Conservation (phyloP, 2,797 vertebrate genomes). For the Trachurus trachurus region DNA sequence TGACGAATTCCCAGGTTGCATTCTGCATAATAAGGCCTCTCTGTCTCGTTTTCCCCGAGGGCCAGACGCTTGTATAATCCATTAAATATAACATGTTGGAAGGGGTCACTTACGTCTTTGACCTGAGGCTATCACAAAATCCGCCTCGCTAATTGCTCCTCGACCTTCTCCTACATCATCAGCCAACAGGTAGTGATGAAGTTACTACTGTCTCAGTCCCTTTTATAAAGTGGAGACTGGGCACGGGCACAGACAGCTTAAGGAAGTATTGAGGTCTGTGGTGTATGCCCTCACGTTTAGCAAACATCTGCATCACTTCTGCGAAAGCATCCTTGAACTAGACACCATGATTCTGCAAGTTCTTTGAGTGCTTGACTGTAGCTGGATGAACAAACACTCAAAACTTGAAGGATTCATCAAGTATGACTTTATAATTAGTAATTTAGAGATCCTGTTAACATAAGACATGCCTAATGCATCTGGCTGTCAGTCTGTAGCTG, state of each 20-base stretch:
- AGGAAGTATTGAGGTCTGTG: slow-evolving; percentile 19
- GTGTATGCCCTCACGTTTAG: slow-evolving; percentile 21
- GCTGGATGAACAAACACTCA: slow-evolving; percentile 21
- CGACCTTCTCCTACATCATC: slow-evolving; percentile 26
- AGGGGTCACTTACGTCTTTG: slow-evolving; percentile 47
- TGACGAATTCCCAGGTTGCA: slow-evolving; percentile 52
- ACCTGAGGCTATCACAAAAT: slow-evolving; percentile 50
- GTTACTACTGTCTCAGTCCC: slow-evolving; percentile 15
- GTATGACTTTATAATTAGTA: slow-evolving; percentile 12
- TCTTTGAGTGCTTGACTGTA: background rate
- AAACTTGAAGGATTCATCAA: slow-evolving; percentile 26
- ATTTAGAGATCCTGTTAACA: slow-evolving; percentile 1
- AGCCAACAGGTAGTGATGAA: slow-evolving; percentile 39
- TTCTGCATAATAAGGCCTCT: slow-evolving; percentile 38
- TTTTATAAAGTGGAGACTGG: slow-evolving; percentile 20
- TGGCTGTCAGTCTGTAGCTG: slow-evolving; percentile 6
- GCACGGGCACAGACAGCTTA: background rate
- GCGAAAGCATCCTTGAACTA: slow-evolving; percentile 31
- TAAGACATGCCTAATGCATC: slow-evolving; percentile 4
- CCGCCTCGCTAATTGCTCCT: slow-evolving; percentile 55
- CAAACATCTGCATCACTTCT: slow-evolving; percentile 37
- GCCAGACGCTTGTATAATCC: slow-evolving; percentile 46
- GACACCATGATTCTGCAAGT: background rate
- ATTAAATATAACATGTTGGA: slow-evolving; percentile 54
- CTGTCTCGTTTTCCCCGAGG: slow-evolving; percentile 21